Conservation (phyloP, 2,797 vertebrate species). For the Amazonetta brasiliensis region DNA sequence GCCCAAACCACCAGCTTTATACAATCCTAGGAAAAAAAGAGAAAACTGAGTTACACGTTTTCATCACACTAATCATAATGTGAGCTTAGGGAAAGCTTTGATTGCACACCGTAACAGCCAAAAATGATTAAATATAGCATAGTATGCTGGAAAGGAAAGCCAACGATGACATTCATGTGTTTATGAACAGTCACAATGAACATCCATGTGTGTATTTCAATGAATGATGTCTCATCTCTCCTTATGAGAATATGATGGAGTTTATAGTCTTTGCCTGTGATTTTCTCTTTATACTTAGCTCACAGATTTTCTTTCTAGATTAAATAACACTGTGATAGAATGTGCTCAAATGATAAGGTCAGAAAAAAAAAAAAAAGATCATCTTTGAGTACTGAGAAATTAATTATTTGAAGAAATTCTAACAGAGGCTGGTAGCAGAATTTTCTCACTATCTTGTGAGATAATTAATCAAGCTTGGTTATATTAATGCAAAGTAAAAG, state of each 20-base stretch:
- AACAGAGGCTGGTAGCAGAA: not conserved
- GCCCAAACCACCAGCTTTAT: not conserved
- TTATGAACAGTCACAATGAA: not conserved
- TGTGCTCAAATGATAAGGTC: not conserved
- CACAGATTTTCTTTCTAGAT: not conserved
- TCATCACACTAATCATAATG: not conserved
- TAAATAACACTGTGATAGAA: not conserved
- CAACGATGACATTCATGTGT: not conserved
- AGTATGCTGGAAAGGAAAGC: not conserved
- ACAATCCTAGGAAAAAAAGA: not conserved
- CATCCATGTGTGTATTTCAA: not conserved
- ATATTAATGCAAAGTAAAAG: not conserved
- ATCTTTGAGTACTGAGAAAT: not conserved
- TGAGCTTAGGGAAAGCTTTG: not conserved
- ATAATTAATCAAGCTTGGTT: constrained; percentile 5
- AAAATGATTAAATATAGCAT: not conserved
- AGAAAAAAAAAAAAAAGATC: not conserved
- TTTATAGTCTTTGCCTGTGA: not conserved
- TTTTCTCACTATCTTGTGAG: not conserved
- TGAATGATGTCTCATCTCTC: not conserved
- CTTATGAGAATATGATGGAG: not conserved
- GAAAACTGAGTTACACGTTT: not conserved
- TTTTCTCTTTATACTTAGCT: not conserved
- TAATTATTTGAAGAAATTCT: constrained; percentile 16
- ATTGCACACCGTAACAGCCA: not conserved